phyloP scores from a whole-genome alignment of 2,797 vertebrate genomes.

The Cottoperca gobio region DNA sequence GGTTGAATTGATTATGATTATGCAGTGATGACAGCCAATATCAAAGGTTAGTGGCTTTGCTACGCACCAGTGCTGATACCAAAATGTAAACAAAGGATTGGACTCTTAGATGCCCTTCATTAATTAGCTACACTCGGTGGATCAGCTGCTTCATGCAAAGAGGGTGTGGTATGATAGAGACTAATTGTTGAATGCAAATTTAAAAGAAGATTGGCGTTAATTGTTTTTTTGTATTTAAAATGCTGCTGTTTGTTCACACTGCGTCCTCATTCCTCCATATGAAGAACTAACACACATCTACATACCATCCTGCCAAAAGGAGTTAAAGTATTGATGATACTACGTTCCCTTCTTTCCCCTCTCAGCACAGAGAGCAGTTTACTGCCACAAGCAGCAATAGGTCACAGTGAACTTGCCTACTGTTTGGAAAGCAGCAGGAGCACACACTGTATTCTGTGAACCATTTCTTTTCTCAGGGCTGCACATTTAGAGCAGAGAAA shows the following conservation, averaged over 20 bases:
- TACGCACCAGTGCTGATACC: conserved; percentile 44
- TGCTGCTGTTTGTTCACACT: conserved; percentile 3
- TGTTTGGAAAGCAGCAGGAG: conserved; percentile 36
- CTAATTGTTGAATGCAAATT: conserved; percentile 23
- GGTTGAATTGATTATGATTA: conserved; percentile 73
- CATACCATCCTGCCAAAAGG: not conserved
- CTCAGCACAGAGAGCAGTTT: conserved; percentile 40
- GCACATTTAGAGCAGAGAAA: conserved; percentile 33
- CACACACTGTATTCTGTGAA: conserved; percentile 12
- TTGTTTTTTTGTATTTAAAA: not conserved
- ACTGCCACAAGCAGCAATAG: conserved; percentile 41
- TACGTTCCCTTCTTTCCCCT: not conserved
- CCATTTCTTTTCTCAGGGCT: conserved; percentile 32
- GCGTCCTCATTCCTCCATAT: not conserved
- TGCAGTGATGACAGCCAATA: conserved; percentile 60
- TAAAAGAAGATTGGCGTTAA: not conserved
- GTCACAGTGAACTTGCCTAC: conserved; percentile 37
- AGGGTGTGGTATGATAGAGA: conserved; percentile 6
- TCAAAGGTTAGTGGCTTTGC: conserved; percentile 71
- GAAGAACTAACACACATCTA: not conserved
- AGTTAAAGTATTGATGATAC: conserved; percentile 17
- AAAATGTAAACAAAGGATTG: conserved; percentile 68
- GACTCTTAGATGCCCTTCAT: conserved; percentile 45
- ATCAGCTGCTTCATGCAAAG: conserved; percentile 20
- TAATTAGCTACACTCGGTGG: conserved; percentile 47